Evolutionary conservation across 2,113 vertebrate species (phyloP).

Genomic region (Ptyas mucosa): DNA sequence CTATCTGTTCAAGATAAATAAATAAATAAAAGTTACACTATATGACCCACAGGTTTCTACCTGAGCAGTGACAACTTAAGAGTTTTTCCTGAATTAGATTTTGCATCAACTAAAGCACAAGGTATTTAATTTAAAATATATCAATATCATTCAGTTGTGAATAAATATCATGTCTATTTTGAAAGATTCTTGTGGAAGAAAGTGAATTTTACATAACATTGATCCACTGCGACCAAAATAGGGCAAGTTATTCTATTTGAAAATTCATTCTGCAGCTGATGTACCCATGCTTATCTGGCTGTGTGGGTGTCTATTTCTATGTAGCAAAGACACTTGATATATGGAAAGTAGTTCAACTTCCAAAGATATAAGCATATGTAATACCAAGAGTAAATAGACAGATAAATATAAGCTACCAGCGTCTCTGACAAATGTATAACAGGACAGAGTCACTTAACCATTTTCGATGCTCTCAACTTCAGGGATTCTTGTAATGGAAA

Average conservation of each 20-base stretch:
- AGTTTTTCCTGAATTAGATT: conserved; percentile 48
- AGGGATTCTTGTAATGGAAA: conserved; percentile 14
- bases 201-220: conserved; percentile 56
- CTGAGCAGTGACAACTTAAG: conserved; percentile 32
- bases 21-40: conserved; percentile 56
- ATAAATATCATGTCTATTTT: conserved; percentile 56
- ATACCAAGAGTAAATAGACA: background rate
- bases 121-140: background rate
- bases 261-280: background rate
- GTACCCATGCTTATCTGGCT: background rate
- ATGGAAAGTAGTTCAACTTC: background rate
- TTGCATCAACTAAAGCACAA: conserved; percentile 47
- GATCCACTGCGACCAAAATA: conserved; percentile 50
- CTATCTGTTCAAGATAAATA: conserved; percentile 54
- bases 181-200: conserved; percentile 62
- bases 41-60: conserved; percentile 51
- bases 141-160: conserved; percentile 59
- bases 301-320: background rate
- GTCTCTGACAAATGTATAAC: background rate
- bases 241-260: conserved; percentile 14
- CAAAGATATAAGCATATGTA: background rate
- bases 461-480: background rate
- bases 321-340: background rate
- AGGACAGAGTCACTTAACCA: background rate
- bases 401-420: background rate